A percentile compares a stretch with the other conserved stretches of the same genome.
These are phyloP conservation scores for Eutrigla gurnardus DNA, from an alignment of 2,797 vertebrate species.

Conservation along the genomic window DNA sequence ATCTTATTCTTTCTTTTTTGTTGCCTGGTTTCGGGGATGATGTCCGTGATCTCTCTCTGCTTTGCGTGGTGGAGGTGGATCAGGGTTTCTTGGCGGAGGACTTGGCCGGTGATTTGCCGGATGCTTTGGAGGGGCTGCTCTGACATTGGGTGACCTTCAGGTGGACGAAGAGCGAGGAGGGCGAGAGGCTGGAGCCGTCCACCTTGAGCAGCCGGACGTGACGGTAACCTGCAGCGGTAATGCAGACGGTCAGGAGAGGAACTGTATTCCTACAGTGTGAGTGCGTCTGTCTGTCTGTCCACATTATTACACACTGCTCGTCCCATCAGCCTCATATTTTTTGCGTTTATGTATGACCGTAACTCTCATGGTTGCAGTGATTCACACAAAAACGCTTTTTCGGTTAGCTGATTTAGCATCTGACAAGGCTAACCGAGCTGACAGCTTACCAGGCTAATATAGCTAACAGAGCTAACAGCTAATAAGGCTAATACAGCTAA, in stretches of 20 bases:
- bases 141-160: conserved; percentile 77
- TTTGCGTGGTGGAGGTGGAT: neutral
- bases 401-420: too few relatives aligned
- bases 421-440: too few relatives aligned
- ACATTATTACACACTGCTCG: too few relatives aligned
- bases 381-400: too few relatives aligned
- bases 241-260: neutral
- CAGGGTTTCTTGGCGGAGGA: conserved; percentile 32
- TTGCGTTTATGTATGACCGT: too few relatives aligned
- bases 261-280: too few relatives aligned
- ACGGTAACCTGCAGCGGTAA: conserved; percentile 87
- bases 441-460: too few relatives aligned
- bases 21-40: neutral
- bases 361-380: too few relatives aligned
- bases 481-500: too few relatives aligned
- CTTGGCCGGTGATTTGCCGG: conserved; percentile 30
- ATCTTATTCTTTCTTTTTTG: neutral
- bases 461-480: too few relatives aligned
- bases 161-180: conserved; percentile 92
- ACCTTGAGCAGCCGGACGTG: conserved; percentile 90
- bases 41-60: neutral
- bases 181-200: conserved; percentile 89
- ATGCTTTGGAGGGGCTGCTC: conserved; percentile 58
- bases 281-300: too few relatives aligned
- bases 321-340: too few relatives aligned